A percentile compares a stretch with the other conserved stretches of the same genome.
These are phyloP conservation scores for Varanus salvator DNA, from an alignment of 2,113 vertebrate genomes.

Conservation along the genomic window DNA sequence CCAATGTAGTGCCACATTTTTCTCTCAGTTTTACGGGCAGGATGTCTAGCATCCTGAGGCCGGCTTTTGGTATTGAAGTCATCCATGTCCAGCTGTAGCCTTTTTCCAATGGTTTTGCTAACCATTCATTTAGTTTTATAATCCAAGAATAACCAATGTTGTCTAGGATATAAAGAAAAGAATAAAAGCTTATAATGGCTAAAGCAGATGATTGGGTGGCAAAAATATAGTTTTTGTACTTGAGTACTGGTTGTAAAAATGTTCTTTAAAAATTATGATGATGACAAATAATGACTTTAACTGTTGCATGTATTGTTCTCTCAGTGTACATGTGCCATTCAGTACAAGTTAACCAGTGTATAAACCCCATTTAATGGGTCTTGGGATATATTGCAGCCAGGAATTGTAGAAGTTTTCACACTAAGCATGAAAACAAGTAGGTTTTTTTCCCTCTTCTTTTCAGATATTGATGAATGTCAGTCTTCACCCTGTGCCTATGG, in stretches of 20 bases:
- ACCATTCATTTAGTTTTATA: too few relatives aligned
- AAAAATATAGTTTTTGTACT: background rate
- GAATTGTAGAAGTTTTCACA: background rate
- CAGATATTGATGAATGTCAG: conserved; percentile 97
- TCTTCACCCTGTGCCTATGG: conserved; percentile 92
- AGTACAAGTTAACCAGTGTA: background rate
- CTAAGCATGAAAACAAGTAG: background rate
- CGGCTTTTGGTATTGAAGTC: too few relatives aligned
- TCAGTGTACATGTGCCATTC: background rate
- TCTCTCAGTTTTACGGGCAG: too few relatives aligned
- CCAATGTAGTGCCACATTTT: too few relatives aligned
- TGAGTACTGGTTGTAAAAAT: background rate
- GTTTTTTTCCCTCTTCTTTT: conserved; percentile 15
- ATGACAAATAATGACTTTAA: background rate
- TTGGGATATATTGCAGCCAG: background rate
- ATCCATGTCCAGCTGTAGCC: too few relatives aligned
- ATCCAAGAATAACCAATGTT: too few relatives aligned
- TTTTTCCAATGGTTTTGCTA: too few relatives aligned
- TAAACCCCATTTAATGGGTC: background rate
- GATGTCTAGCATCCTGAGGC: too few relatives aligned
- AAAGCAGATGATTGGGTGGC: background rate
- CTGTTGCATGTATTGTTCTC: background rate
- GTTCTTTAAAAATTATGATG: background rate
- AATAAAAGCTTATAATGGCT: background rate
- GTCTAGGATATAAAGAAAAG: too few relatives aligned